Conservation (phyloP, 2,113 vertebrate species). For the Entomyzon cyanotis region DNA sequence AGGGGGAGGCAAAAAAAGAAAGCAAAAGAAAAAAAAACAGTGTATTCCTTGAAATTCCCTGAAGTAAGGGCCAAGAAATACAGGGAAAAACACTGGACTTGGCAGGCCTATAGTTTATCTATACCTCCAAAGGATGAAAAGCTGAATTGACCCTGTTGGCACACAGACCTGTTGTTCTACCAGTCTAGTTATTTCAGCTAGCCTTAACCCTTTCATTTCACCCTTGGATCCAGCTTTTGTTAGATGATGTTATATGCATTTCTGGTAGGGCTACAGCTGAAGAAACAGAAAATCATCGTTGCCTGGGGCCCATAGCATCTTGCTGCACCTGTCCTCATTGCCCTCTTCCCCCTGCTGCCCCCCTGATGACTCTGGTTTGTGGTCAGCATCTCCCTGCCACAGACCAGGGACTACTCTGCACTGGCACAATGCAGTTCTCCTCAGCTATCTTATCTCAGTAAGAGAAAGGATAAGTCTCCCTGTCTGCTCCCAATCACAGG, state of each 20-base stretch:
- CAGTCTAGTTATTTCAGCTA: conserved; percentile 3
- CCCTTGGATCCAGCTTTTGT: neutral
- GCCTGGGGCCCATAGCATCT: rapidly evolving
- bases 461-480: neutral
- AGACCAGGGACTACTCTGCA: neutral
- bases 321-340: rapidly evolving
- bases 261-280: neutral
- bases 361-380: neutral
- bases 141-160: conserved; percentile 22
- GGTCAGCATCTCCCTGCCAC: neutral
- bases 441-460: neutral
- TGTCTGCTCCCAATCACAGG: neutral
- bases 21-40: neutral
- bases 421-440: rapidly evolving
- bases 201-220: neutral
- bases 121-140: conserved; percentile 9
- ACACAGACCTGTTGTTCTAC: conserved; percentile 10
- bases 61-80: conserved; percentile 27
- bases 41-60: conserved; percentile 36
- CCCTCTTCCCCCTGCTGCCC: neutral
- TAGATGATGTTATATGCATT: neutral
- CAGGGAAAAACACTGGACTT: conserved; percentile 21
- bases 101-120: conserved; percentile 26
- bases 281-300: neutral
- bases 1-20: rapidly evolving